phyloP scores from a whole-genome alignment of 2,888 invertebrate genomes.

The Drosophila borborema region DNA sequence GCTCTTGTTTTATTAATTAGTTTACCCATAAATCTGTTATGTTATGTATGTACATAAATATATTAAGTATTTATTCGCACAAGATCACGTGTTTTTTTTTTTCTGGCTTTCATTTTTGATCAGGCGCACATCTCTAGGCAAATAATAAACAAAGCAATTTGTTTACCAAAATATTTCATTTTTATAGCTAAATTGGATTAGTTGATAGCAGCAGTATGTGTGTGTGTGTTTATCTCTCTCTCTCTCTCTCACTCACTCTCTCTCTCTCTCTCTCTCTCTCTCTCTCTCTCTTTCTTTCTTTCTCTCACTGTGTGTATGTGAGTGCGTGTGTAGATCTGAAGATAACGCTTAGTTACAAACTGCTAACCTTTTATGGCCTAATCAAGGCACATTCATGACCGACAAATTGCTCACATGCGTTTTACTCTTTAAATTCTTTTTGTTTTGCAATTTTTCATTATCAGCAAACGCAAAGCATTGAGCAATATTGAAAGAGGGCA shows the following conservation, averaged over 20 bases:
- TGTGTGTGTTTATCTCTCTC: neutral
- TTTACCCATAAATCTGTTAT: neutral
- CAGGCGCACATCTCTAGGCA: constrained; percentile 12
- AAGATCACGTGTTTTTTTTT: constrained; percentile 15
- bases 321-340: neutral
- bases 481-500: neutral
- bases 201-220: constrained; percentile 21
- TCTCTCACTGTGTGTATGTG: neutral
- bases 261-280: too few relatives aligned
- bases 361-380: neutral
- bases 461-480: neutral
- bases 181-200: constrained; percentile 25
- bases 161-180: constrained; percentile 18
- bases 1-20: constrained; percentile 7
- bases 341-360: constrained; percentile 25
- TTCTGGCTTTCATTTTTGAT: neutral
- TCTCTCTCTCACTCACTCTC: too few relatives aligned
- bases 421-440: neutral
- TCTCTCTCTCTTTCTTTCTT: too few relatives aligned
- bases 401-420: constrained; percentile 11
- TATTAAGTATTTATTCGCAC: neutral
- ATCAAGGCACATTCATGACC: constrained; percentile 22
- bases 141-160: constrained; percentile 17
- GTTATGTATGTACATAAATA: neutral
- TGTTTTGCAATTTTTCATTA: constrained; percentile 4